Evolutionary conservation across 2,113 vertebrate species (phyloP).

Genomic region (Triplophysa rosa): DNA sequence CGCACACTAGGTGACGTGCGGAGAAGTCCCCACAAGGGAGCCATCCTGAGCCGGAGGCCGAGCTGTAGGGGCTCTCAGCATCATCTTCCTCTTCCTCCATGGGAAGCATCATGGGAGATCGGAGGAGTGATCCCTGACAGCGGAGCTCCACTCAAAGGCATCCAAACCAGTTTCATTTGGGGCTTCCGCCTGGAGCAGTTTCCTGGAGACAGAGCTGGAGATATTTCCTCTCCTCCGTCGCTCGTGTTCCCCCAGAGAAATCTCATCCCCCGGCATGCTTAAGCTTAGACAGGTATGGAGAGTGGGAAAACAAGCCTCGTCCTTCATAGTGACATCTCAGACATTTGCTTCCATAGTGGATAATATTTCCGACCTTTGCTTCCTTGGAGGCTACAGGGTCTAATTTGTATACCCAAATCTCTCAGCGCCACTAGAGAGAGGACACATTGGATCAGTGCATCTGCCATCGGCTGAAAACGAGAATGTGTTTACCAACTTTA

Average conservation of each 20-base stretch:
- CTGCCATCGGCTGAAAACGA: conserved; percentile 19
- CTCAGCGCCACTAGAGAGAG: conserved; percentile 30
- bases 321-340: conserved; percentile 48
- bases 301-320: conserved; percentile 36
- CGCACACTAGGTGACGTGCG: conserved; percentile 61
- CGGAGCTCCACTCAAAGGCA: conserved; percentile 57
- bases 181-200: conserved; percentile 58
- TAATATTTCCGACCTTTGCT: conserved; percentile 4
- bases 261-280: conserved; percentile 50
- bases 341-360: conserved; percentile 44
- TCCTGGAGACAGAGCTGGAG: conserved; percentile 68
- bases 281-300: conserved; percentile 47
- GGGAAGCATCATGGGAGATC: conserved; percentile 55
- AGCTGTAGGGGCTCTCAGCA: conserved; percentile 58
- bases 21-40: conserved; percentile 56
- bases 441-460: conserved; percentile 25
- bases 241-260: conserved; percentile 58
- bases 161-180: conserved; percentile 62
- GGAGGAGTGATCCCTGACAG: conserved; percentile 46
- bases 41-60: conserved; percentile 63
- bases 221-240: conserved; percentile 19
- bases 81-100: conserved; percentile 55
- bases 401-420: conserved; percentile 29
- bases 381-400: not conserved
- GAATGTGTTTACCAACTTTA: conserved; percentile 32